Conservation (phyloP, 2,888 invertebrate species). For the Phanerotoma sp. region DNA sequence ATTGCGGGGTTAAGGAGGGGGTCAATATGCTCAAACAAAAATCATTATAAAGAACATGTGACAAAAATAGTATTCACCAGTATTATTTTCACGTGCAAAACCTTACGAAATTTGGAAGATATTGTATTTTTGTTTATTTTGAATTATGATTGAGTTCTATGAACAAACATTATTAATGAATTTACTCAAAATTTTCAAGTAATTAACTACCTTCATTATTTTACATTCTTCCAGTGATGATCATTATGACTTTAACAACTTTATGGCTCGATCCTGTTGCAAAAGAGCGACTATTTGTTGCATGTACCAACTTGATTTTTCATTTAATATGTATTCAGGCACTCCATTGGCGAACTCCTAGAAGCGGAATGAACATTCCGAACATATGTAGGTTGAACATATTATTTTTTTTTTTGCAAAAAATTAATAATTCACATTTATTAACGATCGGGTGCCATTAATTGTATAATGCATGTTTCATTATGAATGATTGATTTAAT, state of each 20-base stretch:
- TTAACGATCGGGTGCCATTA: too few relatives aligned
- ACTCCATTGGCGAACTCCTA: slow-evolving; percentile 62
- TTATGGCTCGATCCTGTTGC: slow-evolving; percentile 63
- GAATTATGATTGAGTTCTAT: background rate
- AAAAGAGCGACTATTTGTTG: slow-evolving; percentile 61
- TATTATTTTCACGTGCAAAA: too few relatives aligned
- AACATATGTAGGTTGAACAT: slow-evolving; percentile 43
- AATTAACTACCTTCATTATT: background rate
- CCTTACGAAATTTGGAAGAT: too few relatives aligned
- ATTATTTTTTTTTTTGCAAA: too few relatives aligned
- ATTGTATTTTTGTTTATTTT: background rate
- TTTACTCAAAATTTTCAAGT: background rate
- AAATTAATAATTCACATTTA: too few relatives aligned
- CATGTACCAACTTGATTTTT: slow-evolving; percentile 62
- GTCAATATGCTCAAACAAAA: too few relatives aligned
- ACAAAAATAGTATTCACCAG: too few relatives aligned
- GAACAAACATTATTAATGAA: too few relatives aligned
- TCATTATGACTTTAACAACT: slow-evolving; percentile 62
- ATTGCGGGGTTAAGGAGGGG: too few relatives aligned
- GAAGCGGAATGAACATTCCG: slow-evolving; percentile 55
- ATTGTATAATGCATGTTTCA: too few relatives aligned
- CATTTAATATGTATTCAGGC: slow-evolving; percentile 64
- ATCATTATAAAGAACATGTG: too few relatives aligned
- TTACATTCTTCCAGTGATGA: slow-evolving; percentile 55
- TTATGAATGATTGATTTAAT: too few relatives aligned